Conservation (phyloP, 2,888 invertebrate species). For the Meteorus colon region DNA sequence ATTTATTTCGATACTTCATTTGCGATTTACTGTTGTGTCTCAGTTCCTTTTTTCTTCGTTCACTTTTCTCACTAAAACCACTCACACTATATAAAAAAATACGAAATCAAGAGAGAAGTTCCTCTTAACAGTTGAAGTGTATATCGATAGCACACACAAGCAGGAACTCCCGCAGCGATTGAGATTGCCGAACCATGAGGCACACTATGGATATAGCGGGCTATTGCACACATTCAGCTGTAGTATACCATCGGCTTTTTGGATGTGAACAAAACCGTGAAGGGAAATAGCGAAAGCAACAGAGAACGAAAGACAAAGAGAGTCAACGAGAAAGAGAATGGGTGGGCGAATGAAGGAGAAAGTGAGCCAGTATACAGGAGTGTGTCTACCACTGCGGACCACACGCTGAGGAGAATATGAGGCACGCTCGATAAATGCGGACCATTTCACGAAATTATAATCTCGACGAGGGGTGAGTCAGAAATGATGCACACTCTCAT, state of each 20-base stretch:
- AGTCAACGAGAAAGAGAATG: slow-evolving; percentile 23
- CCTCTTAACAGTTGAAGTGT: slow-evolving; percentile 20
- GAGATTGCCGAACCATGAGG: slow-evolving; percentile 36
- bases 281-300: not conserved
- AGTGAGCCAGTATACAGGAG: not conserved
- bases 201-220: not conserved
- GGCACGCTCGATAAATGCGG: slow-evolving; percentile 45
- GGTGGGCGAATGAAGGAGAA: not conserved
- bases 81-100: not conserved
- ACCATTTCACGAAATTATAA: slow-evolving; percentile 50
- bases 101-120: not conserved
- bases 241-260: slow-evolving; percentile 13
- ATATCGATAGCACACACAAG: slow-evolving; percentile 30
- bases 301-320: slow-evolving; percentile 12
- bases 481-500: slow-evolving; percentile 43
- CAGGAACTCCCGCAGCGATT: slow-evolving; percentile 41
- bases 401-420: slow-evolving; percentile 54
- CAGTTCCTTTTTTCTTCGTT: not conserved
- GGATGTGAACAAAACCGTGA: not conserved
- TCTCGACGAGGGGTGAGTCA: slow-evolving; percentile 44
- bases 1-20: too few relatives aligned
- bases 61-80: not conserved
- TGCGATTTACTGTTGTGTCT: too few relatives aligned
- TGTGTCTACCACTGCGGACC: slow-evolving; percentile 35
- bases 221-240: slow-evolving; percentile 19